Evolutionary conservation across 2,113 vertebrate species (phyloP).

Genomic region (Camelus bactrianus): DNA sequence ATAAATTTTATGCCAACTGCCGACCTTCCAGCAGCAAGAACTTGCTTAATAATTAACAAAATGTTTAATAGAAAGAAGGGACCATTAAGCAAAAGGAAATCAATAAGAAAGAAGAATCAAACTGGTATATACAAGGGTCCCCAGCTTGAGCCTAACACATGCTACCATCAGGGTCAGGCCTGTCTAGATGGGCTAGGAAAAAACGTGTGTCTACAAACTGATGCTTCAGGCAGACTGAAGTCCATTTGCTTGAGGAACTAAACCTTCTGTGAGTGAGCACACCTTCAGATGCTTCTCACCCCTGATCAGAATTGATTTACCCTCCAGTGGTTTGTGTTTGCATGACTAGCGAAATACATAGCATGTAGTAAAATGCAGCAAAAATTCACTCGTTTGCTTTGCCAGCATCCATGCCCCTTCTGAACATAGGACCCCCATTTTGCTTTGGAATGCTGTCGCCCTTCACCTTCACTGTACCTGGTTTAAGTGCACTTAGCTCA

Average conservation of each 20-base stretch:
- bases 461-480: not conserved
- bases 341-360: not conserved
- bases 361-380: not conserved
- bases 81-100: not conserved
- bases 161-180: not conserved
- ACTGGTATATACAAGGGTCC: not conserved
- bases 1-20: not conserved
- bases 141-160: not conserved
- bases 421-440: not conserved
- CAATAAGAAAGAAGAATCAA: not conserved
- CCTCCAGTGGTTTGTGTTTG: not conserved
- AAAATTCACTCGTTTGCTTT: not conserved
- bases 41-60: conserved; percentile 10
- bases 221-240: too few relatives aligned
- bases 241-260: not conserved
- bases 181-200: not conserved
- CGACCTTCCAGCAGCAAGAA: not conserved
- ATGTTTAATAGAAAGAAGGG: not conserved
- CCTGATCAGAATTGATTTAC: not conserved
- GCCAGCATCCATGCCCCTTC: not conserved
- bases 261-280: not conserved
- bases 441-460: not conserved
- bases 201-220: not conserved
- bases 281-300: not conserved
- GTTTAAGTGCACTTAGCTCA: not conserved